Evolutionary conservation across 2,113 vertebrate genomes (phyloP).

Genomic region (Orycteropus afer): DNA sequence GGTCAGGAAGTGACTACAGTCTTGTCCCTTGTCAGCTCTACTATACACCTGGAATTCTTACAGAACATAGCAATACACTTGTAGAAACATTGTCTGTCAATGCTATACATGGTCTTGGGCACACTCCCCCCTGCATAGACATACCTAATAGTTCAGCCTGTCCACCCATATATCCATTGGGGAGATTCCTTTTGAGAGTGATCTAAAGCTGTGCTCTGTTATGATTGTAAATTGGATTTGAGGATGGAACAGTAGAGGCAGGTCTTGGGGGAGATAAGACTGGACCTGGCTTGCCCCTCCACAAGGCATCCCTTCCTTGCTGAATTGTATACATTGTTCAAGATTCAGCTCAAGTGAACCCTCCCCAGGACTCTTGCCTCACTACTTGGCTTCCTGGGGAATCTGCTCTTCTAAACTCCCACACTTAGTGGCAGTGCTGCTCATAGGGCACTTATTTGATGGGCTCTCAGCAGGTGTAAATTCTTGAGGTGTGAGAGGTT

Average conservation of each 20-base stretch:
- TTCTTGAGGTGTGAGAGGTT: not conserved
- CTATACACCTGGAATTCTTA: too few species aligned
- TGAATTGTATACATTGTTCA: not conserved
- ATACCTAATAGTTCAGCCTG: too few species aligned
- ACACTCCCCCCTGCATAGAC: too few species aligned
- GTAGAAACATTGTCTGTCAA: too few species aligned
- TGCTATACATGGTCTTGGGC: too few species aligned
- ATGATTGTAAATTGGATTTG: not conserved
- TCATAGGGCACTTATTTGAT: not conserved
- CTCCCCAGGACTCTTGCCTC: not conserved
- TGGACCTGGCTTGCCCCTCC: not conserved
- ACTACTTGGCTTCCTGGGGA: not conserved
- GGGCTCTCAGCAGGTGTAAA: not conserved
- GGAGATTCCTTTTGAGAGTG: not conserved
- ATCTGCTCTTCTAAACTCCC: not conserved
- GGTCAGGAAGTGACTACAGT: too few species aligned
- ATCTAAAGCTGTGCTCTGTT: not conserved
- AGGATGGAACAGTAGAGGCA: not conserved
- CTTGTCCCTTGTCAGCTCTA: too few species aligned
- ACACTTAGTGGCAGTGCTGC: fast-evolving
- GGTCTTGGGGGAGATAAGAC: not conserved
- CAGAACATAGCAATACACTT: too few species aligned
- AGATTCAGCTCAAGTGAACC: not conserved
- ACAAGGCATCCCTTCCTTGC: not conserved
- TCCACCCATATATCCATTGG: too few species aligned